Conservation (phyloP, 2,888 invertebrate genomes). For the Eristalinus sepulchralis region DNA sequence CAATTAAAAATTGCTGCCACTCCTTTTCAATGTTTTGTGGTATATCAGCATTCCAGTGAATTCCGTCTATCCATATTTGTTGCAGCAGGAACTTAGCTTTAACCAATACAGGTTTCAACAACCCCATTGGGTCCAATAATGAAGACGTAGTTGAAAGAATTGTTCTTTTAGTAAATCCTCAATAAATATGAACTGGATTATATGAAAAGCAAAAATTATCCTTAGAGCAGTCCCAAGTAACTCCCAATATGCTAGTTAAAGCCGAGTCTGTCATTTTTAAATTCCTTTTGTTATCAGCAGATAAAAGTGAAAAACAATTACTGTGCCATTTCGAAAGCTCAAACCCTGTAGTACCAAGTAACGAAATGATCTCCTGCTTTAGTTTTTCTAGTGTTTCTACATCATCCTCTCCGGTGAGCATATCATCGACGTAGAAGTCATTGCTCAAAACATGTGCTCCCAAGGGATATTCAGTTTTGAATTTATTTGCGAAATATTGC, state of each 20-base stretch:
- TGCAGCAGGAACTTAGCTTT: conserved; percentile 47
- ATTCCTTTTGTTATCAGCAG: not conserved
- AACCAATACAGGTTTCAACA: conserved; percentile 41
- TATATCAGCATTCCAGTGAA: no score
- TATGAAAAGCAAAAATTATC: conserved; percentile 43
- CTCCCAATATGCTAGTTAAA: conserved; percentile 35
- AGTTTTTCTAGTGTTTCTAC: not conserved
- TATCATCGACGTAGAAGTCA: not conserved
- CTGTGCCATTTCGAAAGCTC: not conserved
- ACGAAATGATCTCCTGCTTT: conserved; percentile 4
- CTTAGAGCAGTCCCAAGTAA: conserved; percentile 34
- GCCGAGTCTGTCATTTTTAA: conserved; percentile 26
- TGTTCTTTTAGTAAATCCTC: not conserved
- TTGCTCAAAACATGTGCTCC: not conserved
- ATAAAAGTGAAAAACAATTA: not conserved
- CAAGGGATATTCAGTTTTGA: not conserved
- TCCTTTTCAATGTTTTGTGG: no score
- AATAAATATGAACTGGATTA: not conserved
- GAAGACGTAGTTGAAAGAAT: conserved; percentile 19
- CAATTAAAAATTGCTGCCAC: no score
- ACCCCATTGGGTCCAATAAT: conserved; percentile 51
- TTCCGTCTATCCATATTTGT: no score
- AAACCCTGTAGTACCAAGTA: not conserved
- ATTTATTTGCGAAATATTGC: not conserved
- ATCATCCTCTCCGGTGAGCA: conserved; percentile 32